Evolutionary conservation across 2,797 vertebrate genomes (phyloP), one percentile per base, ranked within the genome.

Genomic region (Rhinophrynus dorsalis): DNA sequence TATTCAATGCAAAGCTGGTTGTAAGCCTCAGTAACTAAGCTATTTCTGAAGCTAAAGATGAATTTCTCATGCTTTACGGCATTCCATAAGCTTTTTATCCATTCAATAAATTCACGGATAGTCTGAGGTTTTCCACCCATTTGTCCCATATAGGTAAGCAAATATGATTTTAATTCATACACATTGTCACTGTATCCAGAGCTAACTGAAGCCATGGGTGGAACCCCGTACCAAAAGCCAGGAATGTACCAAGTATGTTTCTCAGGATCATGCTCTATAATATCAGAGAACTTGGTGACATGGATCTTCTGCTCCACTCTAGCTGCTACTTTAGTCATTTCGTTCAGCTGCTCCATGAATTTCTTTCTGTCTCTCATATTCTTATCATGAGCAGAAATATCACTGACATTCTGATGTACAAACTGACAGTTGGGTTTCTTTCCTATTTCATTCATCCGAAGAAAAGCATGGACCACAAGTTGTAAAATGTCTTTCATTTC

Each of bases 161-260:
- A 55, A 11, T 77, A 86, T 67, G 81, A 75, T 75, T 94, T 94
- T 13, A 92, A 54, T 2, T 83, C 82, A 15, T 90, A 82, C 38
- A 92, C 73, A 65, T 67, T 79, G 13, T 86, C 75, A 6, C 89
- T 89, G 55, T 93, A 92, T 85, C 83, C 83, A 83, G 84, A 6
- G 15, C 44, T 59, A 26, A 59, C 38, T 17, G 56, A 21, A 18
- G 37, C 56, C 56, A 59, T 59, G n/a, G 84, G 73, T 10, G 78
- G 82, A 2, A 52, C 61, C 12, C 82, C 88, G 3, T 82, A 77
- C 89, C 90, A 91, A 13, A 90, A 85, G 12, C 84, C 83, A 26
- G 83, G 89, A 60, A 92, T 65, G 71, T 79, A 86, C 70, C 82
- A 83, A 6, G 80, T 55, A 4, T 72, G 74, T 45, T 64, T 80